Evolutionary conservation across 2,888 invertebrate genomes (phyloP), one percentile per base, ranked within the genome.

Genomic region (Drosophila nigritarsus): DNA sequence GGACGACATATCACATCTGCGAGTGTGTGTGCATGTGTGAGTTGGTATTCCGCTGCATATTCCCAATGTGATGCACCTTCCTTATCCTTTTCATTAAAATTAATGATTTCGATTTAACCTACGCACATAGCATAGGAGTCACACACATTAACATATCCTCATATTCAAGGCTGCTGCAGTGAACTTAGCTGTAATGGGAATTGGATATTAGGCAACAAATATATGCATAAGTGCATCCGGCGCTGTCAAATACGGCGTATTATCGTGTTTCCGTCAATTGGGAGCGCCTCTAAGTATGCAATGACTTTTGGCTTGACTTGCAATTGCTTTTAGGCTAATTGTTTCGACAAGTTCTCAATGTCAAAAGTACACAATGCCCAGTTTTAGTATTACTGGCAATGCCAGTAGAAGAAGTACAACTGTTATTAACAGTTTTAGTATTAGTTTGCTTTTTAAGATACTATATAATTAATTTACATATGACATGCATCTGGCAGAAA

Each of bases 71-170:
- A 70, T 73, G 72, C 72, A 76, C 65, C 72, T 78, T 69, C 72
- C 80, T 78, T 76, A 88, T 84, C 76, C 78, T 73, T 79, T 84
- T 88, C 87, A 85, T 87, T 86, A 85, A 87, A 87, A 89, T 86
- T 89, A 81, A 85, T 83, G 84, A 87, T 76, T 86, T 83, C 73
- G 73, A 72, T 73, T 81, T 74, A 74, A 54, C 68, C 20, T 30
- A 42, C 62, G 62, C 59, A 71, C 42, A 15, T 15, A 45, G n/a
- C 27, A n/a, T 34, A 48, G 13, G n/a, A 34, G 36, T 5, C 45
- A 24, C n/a, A 24, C 18, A 45, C 34, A 65, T 42, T 24, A 15
- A 38, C 8, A 24, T 45, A 53, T 56, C n/a, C 59, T 34, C 48
- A 32, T 24, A 59, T 50, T 62, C 77, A 78, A 80, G 80, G 81